Conservation (phyloP, 2,888 invertebrate genomes). For the Eumerus sabulonum region DNA sequence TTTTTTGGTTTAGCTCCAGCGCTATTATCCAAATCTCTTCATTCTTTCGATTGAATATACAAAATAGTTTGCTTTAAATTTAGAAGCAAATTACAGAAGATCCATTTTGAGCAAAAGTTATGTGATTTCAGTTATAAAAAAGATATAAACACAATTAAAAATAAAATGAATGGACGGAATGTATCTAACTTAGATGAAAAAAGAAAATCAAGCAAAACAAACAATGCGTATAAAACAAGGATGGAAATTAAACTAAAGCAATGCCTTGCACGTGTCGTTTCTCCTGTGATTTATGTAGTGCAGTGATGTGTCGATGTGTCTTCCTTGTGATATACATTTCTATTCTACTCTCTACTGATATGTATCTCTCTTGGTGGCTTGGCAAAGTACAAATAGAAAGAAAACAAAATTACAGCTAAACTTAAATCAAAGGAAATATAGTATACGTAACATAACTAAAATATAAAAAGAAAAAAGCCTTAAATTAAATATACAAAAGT, state of each 20-base stretch:
- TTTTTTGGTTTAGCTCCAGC: no score
- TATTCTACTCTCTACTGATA: conserved; percentile 64
- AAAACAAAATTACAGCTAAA: conserved; percentile 26
- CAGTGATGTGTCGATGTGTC: conserved; percentile 53
- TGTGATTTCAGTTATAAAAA: conserved; percentile 10
- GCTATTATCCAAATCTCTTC: no score
- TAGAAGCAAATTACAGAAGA: conserved; percentile 59
- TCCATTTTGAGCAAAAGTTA: conserved; percentile 63
- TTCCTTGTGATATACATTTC: conserved; percentile 62
- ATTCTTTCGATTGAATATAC: no score
- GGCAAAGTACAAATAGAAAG: conserved; percentile 34
- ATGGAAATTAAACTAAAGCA: conserved; percentile 32
- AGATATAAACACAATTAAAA: conserved; percentile 22
- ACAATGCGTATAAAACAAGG: conserved; percentile 15
- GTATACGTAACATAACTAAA: no score
- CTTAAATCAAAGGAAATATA: conserved; percentile 8
- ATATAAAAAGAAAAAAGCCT: conserved; percentile 32
- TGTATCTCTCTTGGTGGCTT: conserved; percentile 64
- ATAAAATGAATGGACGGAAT: conserved; percentile 60
- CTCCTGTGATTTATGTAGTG: conserved; percentile 16
- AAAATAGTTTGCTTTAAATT: conserved; percentile 4
- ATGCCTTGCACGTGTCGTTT: conserved; percentile 40
- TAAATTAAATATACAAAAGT: conserved; percentile 52
- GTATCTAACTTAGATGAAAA: conserved; percentile 17
- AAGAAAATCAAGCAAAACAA: conserved; percentile 40